Evolutionary conservation across 1,140 invertebrate species (phyloP).

Genomic region (Rhagoletis pomonella): DNA sequence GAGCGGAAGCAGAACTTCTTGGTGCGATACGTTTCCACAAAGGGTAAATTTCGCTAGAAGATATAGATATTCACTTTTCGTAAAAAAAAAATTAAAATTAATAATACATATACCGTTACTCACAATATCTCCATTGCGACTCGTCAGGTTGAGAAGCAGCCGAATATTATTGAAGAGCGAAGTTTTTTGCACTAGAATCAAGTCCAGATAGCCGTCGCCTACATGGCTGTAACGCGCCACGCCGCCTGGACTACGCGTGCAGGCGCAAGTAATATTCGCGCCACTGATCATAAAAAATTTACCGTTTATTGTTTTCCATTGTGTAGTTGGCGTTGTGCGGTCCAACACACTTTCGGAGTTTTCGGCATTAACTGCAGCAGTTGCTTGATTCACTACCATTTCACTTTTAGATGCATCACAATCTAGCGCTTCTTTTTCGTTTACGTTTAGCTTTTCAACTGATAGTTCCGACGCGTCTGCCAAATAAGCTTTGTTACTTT

Average conservation of each 20-base stretch:
- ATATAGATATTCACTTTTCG: too few species aligned
- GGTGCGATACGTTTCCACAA: constrained; percentile 85
- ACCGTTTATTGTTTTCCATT: constrained; percentile 81
- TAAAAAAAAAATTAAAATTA: neutral
- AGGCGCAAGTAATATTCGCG: constrained; percentile 87
- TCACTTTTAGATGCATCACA: constrained; percentile 12
- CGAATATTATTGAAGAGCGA: constrained; percentile 84
- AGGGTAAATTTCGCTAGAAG: constrained; percentile 81
- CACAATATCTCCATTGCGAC: constrained; percentile 78
- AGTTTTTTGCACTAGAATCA: constrained; percentile 85
- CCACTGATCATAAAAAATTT: constrained; percentile 87
- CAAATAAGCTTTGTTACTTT: neutral
- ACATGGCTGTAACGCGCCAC: constrained; percentile 87
- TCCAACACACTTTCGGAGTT: neutral
- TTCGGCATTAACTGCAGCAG: neutral
- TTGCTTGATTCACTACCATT: neutral
- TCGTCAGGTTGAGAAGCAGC: constrained; percentile 80
- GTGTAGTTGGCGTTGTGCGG: neutral
- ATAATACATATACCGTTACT: constrained; percentile 62
- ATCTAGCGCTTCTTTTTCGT: neutral
- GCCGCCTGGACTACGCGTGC: constrained; percentile 83
- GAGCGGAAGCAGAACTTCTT: constrained; percentile 84
- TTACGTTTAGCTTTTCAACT: neutral
- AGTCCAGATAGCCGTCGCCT: constrained; percentile 87
- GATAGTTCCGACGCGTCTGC: neutral